Conservation (phyloP, 2,888 invertebrate species). For the Archips xylosteana region DNA sequence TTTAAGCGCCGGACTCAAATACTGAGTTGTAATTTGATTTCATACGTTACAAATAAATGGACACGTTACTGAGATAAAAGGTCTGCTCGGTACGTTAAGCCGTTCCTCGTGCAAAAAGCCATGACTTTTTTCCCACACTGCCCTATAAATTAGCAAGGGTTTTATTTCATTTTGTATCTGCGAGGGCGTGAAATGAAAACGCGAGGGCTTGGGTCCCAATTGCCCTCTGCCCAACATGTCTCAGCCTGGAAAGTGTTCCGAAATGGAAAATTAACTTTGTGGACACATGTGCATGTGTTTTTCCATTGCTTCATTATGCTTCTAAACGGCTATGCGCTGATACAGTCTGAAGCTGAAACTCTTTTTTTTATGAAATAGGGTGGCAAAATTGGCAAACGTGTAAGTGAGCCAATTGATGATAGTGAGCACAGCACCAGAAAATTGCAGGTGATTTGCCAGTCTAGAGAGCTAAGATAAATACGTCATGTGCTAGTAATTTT, state of each 20-base stretch:
- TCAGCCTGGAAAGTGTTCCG: conserved; percentile 11
- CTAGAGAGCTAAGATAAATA: too few relatives aligned
- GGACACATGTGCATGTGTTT: background rate
- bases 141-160: conserved; percentile 15
- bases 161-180: conserved; percentile 31
- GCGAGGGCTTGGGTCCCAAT: conserved; percentile 6
- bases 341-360: background rate
- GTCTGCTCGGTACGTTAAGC: background rate
- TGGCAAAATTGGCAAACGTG: too few relatives aligned
- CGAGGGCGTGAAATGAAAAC: conserved; percentile 31
- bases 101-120: background rate
- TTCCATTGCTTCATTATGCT: background rate
- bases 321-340: background rate
- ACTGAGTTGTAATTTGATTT: background rate
- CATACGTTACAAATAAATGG: background rate
- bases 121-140: conserved; percentile 11
- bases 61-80: background rate
- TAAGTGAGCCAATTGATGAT: too few relatives aligned
- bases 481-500: too few relatives aligned
- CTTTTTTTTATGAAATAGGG: too few relatives aligned
- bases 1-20: too few relatives aligned
- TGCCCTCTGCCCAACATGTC: background rate
- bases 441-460: too few relatives aligned
- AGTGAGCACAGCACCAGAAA: too few relatives aligned
- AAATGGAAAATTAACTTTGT: conserved; percentile 29